These are phyloP conservation scores for Semibalanus balanoides DNA, from an alignment of 1,140 invertebrate genomes.

Conservation along the genomic window DNA sequence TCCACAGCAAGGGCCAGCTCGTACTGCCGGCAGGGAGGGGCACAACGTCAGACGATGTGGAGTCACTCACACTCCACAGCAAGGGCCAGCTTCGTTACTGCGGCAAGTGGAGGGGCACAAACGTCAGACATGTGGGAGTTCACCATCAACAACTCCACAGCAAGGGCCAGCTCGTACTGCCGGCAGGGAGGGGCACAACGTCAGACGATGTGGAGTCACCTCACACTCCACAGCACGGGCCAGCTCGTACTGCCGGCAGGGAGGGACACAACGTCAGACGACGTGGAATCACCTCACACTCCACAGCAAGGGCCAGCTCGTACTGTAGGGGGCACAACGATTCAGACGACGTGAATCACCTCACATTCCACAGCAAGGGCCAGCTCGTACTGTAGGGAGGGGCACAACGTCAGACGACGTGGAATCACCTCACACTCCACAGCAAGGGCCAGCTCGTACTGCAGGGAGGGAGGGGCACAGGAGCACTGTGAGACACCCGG, in stretches of 20 bases:
- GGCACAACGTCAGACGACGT: too few species aligned
- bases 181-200: too few species aligned
- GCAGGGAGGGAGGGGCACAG: too few species aligned
- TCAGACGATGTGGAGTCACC: conserved; percentile 48
- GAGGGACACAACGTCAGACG: conserved; percentile 31
- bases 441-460: too few species aligned
- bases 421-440: too few species aligned
- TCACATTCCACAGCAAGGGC: conserved; percentile 5
- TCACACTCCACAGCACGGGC: conserved; percentile 47
- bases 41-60: background rate
- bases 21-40: conserved; percentile 31
- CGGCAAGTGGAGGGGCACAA: background rate
- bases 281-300: conserved; percentile 50
- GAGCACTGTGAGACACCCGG: too few species aligned
- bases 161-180: too few species aligned
- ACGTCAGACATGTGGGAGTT: too few species aligned
- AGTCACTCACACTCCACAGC: conserved; percentile 4
- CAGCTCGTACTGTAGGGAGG: conserved; percentile 4
- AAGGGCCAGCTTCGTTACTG: conserved; percentile 6
- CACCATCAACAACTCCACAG: too few species aligned
- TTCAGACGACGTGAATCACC: background rate
- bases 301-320: conserved; percentile 44
- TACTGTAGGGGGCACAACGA: conserved; percentile 31
- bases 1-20: conserved; percentile 45
- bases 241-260: conserved; percentile 44